phyloP scores from a whole-genome alignment of 2,797 vertebrate species.

The Sarcoramphus papa region DNA sequence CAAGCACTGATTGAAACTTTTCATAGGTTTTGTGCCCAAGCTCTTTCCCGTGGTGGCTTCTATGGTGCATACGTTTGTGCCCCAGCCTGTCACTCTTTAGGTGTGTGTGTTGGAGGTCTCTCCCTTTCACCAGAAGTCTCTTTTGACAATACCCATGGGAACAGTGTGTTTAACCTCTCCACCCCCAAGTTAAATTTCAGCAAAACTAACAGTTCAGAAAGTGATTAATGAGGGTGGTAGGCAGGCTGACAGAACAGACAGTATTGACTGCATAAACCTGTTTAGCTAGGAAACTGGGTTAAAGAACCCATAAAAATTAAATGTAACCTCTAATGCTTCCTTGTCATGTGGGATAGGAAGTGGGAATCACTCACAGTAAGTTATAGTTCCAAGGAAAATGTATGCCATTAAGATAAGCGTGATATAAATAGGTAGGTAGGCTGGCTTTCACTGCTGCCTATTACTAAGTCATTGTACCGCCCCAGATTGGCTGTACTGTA shows the following conservation, averaged over 20 bases:
- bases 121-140: not conserved
- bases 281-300: not conserved
- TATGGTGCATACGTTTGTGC: not conserved
- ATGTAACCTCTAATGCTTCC: not conserved
- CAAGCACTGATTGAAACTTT: not conserved
- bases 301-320: not conserved
- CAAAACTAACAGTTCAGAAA: not conserved
- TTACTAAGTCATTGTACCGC: not conserved
- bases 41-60: not conserved
- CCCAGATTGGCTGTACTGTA: not conserved
- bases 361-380: conserved; percentile 1
- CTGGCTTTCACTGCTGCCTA: not conserved
- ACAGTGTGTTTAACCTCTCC: not conserved
- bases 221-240: conserved; percentile 31
- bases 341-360: not conserved
- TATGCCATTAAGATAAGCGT: not conserved
- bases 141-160: not conserved
- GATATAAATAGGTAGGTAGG: not conserved
- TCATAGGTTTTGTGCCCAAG: not conserved
- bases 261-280: not conserved
- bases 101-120: not conserved
- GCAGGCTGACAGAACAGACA: not conserved
- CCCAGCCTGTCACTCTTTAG: not conserved
- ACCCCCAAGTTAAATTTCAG: conserved; percentile 9
- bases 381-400: conserved; percentile 3